These are phyloP conservation scores for Xiphorhynchus elegans DNA, from an alignment of 2,113 vertebrate species.

Conservation along the genomic window DNA sequence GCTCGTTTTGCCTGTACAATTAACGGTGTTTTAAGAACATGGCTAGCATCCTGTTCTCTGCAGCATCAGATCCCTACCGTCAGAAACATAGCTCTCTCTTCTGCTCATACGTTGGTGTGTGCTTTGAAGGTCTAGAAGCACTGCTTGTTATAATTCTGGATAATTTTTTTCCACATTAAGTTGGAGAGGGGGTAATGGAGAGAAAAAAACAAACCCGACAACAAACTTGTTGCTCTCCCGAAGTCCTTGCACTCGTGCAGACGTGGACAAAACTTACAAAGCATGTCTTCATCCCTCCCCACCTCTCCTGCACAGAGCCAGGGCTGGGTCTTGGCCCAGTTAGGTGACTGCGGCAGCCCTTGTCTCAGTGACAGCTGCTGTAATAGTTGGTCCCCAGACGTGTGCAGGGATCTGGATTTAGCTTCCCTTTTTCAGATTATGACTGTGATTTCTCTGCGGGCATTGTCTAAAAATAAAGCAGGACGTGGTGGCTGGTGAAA, in stretches of 20 bases:
- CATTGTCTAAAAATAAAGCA: not conserved
- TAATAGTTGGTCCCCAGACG: not conserved
- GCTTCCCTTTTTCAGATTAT: not conserved
- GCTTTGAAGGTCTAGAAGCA: not conserved
- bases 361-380: not conserved
- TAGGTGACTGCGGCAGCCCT: not conserved
- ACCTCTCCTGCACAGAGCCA: accelerated
- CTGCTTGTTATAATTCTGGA: not conserved
- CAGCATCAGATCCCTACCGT: not conserved
- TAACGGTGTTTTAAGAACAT: not conserved
- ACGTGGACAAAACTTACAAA: not conserved
- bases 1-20: not conserved
- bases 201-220: too few species aligned
- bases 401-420: not conserved
- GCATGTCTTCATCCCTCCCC: not conserved
- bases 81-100: not conserved
- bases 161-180: not conserved
- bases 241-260: not conserved
- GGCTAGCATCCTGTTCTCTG: not conserved
- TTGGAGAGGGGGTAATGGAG: not conserved
- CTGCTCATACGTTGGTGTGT: not conserved
- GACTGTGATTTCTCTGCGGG: not conserved
- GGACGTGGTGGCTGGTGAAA: accelerated
- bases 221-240: not conserved
- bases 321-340: not conserved